These are phyloP conservation scores for Forbesichthys agassizii DNA, from an alignment of 2,113 vertebrate genomes.

Conservation along the genomic window DNA sequence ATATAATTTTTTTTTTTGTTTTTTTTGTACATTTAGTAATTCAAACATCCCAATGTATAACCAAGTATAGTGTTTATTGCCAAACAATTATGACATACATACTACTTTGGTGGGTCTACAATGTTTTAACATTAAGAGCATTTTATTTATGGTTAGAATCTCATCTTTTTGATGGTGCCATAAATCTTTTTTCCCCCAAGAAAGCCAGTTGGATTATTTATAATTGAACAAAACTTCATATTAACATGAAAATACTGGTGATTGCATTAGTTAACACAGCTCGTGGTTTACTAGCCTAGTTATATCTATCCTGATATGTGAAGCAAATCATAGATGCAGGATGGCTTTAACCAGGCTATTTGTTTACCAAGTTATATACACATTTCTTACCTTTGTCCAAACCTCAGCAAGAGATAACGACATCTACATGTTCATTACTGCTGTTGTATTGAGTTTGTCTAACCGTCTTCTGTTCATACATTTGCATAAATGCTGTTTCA, in stretches of 20 bases:
- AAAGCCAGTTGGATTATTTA: slow-evolving; percentile 56
- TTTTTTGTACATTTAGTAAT: too few relatives aligned
- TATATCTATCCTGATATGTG: too few relatives aligned
- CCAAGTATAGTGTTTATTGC: slow-evolving; percentile 38
- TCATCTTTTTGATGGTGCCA: slow-evolving; percentile 74
- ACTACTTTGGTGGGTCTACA: slow-evolving; percentile 1
- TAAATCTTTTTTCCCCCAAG: slow-evolving; percentile 51
- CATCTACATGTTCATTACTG: slow-evolving; percentile 75
- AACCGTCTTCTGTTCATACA: slow-evolving; percentile 73
- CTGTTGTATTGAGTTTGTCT: slow-evolving; percentile 77
- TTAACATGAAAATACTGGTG: slow-evolving; percentile 64
- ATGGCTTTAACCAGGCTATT: slow-evolving; percentile 9
- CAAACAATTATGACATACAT: slow-evolving; percentile 14
- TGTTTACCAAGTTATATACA: slow-evolving; percentile 68
- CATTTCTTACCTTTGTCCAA: slow-evolving; percentile 62
- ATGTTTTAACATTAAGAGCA: slow-evolving; percentile 7
- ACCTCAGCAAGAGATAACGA: slow-evolving; percentile 68
- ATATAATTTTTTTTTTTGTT: too few relatives aligned
- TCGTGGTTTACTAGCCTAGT: slow-evolving; percentile 46
- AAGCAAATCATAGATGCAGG: too few relatives aligned
- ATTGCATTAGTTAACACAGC: slow-evolving; percentile 65
- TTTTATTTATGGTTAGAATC: slow-evolving; percentile 50
- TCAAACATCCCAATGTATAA: slow-evolving; percentile 33
- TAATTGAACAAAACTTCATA: slow-evolving; percentile 53
- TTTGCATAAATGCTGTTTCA: slow-evolving; percentile 83